Evolutionary conservation across 2,888 invertebrate genomes (phyloP).

Genomic region (Trachelus tabidus): DNA sequence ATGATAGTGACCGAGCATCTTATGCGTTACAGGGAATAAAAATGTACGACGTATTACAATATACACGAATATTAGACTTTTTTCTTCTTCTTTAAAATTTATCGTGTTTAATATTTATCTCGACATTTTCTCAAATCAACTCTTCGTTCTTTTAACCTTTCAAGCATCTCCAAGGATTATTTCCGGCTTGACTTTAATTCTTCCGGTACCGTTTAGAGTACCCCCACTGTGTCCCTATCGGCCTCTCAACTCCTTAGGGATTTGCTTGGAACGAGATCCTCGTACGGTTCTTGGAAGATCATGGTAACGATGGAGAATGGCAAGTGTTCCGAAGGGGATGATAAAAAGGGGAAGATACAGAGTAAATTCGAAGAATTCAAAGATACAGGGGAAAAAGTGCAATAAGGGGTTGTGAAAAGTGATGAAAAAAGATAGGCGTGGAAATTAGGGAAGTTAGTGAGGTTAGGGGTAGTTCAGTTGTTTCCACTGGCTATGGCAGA

Average conservation of each 20-base stretch:
- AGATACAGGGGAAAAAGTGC: not conserved
- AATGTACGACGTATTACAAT: not conserved
- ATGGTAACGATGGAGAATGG: slow-evolving; percentile 23
- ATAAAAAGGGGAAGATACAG: not conserved
- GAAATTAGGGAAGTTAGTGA: not conserved
- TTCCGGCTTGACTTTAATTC: not conserved
- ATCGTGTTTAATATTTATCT: not conserved
- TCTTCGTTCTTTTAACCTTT: not conserved
- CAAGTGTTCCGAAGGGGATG: slow-evolving; percentile 1
- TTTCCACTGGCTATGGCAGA: not conserved
- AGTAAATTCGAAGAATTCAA: not conserved
- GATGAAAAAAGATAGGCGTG: not conserved
- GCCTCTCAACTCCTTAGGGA: not conserved
- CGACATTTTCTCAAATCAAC: not conserved
- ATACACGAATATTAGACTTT: not conserved
- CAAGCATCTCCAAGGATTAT: not conserved
- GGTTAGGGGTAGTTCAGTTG: not conserved
- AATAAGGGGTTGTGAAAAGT: not conserved
- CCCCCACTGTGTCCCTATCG: not conserved
- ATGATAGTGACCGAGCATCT: not conserved
- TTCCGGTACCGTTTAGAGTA: not conserved
- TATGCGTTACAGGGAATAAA: not conserved
- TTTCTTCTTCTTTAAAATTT: not conserved
- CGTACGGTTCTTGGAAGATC: not conserved
- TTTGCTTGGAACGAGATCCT: not conserved